A percentile compares a stretch with the other conserved stretches of the same genome.
These are phyloP conservation scores for Cathartes aura DNA, from an alignment of 2,113 vertebrate genomes.

Conservation along the genomic window DNA sequence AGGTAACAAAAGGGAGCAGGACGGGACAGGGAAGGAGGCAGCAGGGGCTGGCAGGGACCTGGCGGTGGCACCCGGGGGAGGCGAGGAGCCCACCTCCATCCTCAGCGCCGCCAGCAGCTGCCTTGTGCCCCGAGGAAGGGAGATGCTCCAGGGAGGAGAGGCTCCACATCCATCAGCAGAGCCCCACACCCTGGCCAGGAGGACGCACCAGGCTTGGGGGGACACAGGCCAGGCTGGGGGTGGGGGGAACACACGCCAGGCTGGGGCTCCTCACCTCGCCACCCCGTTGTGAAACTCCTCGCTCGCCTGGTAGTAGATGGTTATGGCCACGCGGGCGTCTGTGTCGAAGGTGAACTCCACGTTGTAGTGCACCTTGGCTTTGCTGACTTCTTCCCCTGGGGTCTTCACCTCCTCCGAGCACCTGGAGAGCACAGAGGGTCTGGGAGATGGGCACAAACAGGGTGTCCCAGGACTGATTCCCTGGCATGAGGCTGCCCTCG, in stretches of 20 bases:
- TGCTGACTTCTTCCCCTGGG: slow-evolving; percentile 82
- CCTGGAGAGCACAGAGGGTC: slow-evolving; percentile 62
- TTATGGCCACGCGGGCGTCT: slow-evolving; percentile 92
- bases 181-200: no score
- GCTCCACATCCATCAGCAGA: background rate
- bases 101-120: background rate
- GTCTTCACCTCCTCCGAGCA: slow-evolving; percentile 92
- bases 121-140: background rate
- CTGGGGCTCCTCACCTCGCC: slow-evolving; percentile 81
- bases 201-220: background rate
- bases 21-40: background rate
- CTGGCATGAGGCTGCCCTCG: rapidly evolving
- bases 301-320: slow-evolving; percentile 95
- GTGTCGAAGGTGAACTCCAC: slow-evolving; percentile 97
- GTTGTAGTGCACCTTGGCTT: slow-evolving; percentile 88
- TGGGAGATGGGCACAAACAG: rapidly evolving
- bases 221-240: background rate
- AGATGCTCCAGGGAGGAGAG: background rate
- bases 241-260: background rate
- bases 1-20: background rate
- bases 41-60: background rate
- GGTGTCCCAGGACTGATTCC: background rate
- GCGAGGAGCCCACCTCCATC: background rate
- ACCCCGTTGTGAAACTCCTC: slow-evolving; percentile 96
- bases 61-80: background rate